Evolutionary conservation across 2,797 vertebrate genomes (phyloP), one percentile per base, ranked within the genome.

Genomic region (Coregonus sp.): DNA sequence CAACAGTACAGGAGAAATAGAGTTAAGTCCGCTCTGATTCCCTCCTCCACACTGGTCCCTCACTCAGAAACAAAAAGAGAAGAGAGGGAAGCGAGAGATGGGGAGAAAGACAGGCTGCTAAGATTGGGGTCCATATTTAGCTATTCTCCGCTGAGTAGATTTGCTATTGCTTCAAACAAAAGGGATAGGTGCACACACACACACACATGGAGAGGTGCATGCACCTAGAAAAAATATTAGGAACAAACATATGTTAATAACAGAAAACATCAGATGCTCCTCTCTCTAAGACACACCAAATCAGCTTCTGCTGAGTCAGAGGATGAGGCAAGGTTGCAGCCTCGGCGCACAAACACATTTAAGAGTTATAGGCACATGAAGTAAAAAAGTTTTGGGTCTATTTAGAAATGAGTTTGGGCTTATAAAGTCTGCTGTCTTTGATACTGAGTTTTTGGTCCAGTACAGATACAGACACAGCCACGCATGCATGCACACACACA

Each of bases 11-110:
- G 67, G 87, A 89, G 82, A 31, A n/a, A 54, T 31, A 80, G 78
- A 77, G 83, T 93, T 92, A 89, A 75, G 81, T 87, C 80, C 16
- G 86, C 90, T 91, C 91, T 92, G 89, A 91, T 90, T 93, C 90
- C 86, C 85, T n/a, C 18, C 16, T 11, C 6, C 54, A 56, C 11
- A 71, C 2, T 51, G 14, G 33, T n/a, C 35, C 56, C 15, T 31
- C 20, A 66, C 56, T 40, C 59, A 65, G 14, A 66, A n/a, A 20
- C n/a, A 20, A 15, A 14, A n/a, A 25, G 47, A 16, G 12, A 15
- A 14, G 59, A 25, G 47, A 16, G 20, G 18, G 69, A 81, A 85
- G 50, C 70, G 40, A 86, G 86, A 86, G 77, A 90, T 86, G 87
- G 89, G 78, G 82, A 14, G 4, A 67, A 66, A 67, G 29, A 67